phyloP scores from a whole-genome alignment of 2,113 vertebrate species.

The Lepidothrix coronata region DNA sequence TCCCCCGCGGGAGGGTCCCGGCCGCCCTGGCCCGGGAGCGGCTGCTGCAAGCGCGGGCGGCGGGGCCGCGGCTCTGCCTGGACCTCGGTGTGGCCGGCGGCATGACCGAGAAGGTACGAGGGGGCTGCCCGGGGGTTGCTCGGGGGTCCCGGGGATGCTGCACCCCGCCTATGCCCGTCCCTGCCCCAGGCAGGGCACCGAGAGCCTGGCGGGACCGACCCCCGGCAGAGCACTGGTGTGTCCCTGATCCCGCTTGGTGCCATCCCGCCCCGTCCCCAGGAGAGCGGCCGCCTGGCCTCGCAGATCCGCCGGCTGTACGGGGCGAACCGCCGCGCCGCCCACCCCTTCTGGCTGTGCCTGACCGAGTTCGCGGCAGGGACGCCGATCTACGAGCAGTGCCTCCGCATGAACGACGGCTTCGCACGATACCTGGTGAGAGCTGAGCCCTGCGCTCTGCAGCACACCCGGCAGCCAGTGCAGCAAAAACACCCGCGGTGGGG shows the following conservation, averaged over 20 bases:
- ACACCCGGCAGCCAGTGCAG: accelerated
- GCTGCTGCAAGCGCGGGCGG: too few species aligned
- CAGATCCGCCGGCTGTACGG: constrained; percentile 92
- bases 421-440: constrained; percentile 79
- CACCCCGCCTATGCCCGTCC: background rate
- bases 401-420: constrained; percentile 94
- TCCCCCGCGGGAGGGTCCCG: too few species aligned
- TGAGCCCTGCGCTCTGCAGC: background rate
- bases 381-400: constrained; percentile 82
- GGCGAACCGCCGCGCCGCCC: constrained; percentile 81
- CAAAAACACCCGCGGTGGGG: background rate
- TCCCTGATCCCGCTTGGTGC: background rate
- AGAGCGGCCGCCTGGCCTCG: constrained; percentile 78
- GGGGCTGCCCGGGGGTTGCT: too few species aligned
- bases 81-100: constrained; percentile 84
- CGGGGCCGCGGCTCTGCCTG: constrained; percentile 79
- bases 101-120: constrained; percentile 87
- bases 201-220: background rate
- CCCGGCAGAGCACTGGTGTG: too few species aligned
- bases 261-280: background rate
- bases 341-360: constrained; percentile 87
- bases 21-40: too few species aligned
- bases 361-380: constrained; percentile 78
- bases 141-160: background rate
- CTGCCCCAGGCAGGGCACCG: too few species aligned